phyloP scores from a whole-genome alignment of 2,113 vertebrate species.

The Mola mola region DNA sequence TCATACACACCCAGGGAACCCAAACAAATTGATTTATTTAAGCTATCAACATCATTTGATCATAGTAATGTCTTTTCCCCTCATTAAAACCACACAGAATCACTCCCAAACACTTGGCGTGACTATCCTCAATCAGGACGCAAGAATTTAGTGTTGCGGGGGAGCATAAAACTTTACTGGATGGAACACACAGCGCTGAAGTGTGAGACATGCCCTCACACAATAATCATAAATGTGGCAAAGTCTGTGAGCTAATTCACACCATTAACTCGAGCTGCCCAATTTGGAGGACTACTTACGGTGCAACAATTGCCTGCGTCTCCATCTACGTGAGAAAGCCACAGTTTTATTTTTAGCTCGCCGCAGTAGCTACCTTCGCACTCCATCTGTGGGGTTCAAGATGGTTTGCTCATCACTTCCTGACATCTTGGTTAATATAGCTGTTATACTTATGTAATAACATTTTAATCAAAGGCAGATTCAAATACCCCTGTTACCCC shows the following conservation, averaged over 20 bases:
- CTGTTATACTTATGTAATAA: too few relatives aligned
- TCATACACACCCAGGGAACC: constrained; percentile 13
- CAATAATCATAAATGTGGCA: background rate
- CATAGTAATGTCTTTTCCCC: background rate
- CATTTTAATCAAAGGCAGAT: too few relatives aligned
- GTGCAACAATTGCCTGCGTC: too few relatives aligned
- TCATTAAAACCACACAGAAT: constrained; percentile 26
- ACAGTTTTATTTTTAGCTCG: too few relatives aligned
- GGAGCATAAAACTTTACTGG: constrained; percentile 12
- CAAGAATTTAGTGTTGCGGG: constrained; percentile 11
- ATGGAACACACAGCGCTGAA: background rate
- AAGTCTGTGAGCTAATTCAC: background rate
- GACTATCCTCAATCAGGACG: background rate
- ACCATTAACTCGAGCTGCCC: too few relatives aligned
- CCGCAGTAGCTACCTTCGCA: too few relatives aligned
- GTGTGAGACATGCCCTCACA: background rate
- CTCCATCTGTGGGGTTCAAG: too few relatives aligned
- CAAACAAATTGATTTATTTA: constrained; percentile 37
- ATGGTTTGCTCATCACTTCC: too few relatives aligned
- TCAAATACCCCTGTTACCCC: too few relatives aligned
- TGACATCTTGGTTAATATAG: too few relatives aligned
- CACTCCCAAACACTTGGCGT: constrained; percentile 11
- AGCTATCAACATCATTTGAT: constrained; percentile 14
- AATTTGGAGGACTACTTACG: too few relatives aligned
- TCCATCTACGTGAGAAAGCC: too few relatives aligned